Percentiles rank a stretch among this genome's conserved stretches.
These are phyloP conservation scores for Gavialis gangeticus DNA, from an alignment of 2,113 vertebrate genomes.

Conservation along the genomic window DNA sequence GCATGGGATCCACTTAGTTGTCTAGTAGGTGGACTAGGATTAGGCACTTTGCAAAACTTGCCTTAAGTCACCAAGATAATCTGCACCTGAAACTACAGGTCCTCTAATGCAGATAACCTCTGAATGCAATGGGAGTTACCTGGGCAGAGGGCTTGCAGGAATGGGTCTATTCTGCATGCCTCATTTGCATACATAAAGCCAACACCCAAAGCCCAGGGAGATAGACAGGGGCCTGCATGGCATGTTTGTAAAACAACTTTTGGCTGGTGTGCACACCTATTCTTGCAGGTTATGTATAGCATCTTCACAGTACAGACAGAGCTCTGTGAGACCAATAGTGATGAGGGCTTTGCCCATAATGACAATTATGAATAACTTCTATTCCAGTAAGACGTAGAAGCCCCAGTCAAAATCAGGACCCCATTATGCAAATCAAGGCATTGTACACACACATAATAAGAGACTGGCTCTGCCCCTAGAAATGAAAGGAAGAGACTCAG, in stretches of 20 bases:
- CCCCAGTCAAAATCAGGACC: fast-evolving
- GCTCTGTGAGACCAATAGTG: background rate
- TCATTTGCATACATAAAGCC: too few relatives aligned
- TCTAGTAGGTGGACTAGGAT: too few relatives aligned
- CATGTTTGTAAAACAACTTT: background rate
- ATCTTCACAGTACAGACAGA: background rate
- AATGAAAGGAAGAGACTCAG: constrained; percentile 13
- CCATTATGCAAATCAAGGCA: fast-evolving
- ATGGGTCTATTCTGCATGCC: too few relatives aligned
- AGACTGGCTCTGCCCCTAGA: background rate
- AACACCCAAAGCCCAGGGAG: too few relatives aligned
- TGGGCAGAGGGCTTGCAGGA: too few relatives aligned
- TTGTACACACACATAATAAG: fast-evolving
- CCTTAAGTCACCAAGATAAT: too few relatives aligned
- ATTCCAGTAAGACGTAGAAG: fast-evolving
- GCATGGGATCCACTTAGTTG: too few relatives aligned
- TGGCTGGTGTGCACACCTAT: background rate
- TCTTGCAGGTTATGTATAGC: background rate
- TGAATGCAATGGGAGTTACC: too few relatives aligned
- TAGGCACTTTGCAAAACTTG: too few relatives aligned
- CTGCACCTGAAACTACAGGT: too few relatives aligned
- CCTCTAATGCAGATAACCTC: too few relatives aligned
- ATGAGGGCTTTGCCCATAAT: background rate
- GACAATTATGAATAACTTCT: background rate
- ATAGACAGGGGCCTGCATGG: too few relatives aligned